Evolutionary conservation across 2,888 invertebrate species (phyloP).

Genomic region (Epsilonema sp.): DNA sequence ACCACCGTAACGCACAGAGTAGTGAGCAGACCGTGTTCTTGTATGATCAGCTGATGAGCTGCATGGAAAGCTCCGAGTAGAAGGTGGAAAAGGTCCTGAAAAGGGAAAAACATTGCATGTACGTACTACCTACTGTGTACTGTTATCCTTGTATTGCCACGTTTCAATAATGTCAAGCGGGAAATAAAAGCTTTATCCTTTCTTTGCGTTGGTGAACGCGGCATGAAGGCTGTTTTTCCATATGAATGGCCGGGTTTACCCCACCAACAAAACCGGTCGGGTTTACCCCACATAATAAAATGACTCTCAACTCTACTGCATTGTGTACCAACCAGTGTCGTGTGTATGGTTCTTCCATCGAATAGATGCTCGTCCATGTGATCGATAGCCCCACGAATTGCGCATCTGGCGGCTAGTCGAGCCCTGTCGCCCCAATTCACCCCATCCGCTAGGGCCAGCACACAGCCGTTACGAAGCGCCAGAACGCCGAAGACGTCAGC

Average conservation of each 20-base stretch:
- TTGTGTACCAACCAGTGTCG: no score
- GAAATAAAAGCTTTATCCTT: no score
- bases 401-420: slow-evolving; percentile 39
- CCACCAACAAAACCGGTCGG: no score
- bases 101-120: slow-evolving; percentile 15
- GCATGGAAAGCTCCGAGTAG: slow-evolving; percentile 58
- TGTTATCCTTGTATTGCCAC: no score
- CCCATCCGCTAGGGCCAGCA: slow-evolving; percentile 63
- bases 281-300: no score
- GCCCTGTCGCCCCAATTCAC: slow-evolving; percentile 81
- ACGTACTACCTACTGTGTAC: no score
- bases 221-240: no score
- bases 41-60: slow-evolving; percentile 60
- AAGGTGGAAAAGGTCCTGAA: slow-evolving; percentile 57
- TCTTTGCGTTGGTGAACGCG: no score
- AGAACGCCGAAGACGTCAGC: slow-evolving; percentile 65
- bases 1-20: slow-evolving; percentile 61
- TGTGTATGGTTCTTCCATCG: slow-evolving; percentile 1
- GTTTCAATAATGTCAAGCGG: no score
- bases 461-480: slow-evolving; percentile 45
- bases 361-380: slow-evolving; percentile 43
- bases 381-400: slow-evolving; percentile 60
- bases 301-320: no score
- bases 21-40: slow-evolving; percentile 58
- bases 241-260: no score